A percentile compares a stretch with the other conserved stretches of the same genome.
phyloP scores from a whole-genome alignment of 1,140 invertebrate genomes.

The Drosophila pseudoobscura region DNA sequence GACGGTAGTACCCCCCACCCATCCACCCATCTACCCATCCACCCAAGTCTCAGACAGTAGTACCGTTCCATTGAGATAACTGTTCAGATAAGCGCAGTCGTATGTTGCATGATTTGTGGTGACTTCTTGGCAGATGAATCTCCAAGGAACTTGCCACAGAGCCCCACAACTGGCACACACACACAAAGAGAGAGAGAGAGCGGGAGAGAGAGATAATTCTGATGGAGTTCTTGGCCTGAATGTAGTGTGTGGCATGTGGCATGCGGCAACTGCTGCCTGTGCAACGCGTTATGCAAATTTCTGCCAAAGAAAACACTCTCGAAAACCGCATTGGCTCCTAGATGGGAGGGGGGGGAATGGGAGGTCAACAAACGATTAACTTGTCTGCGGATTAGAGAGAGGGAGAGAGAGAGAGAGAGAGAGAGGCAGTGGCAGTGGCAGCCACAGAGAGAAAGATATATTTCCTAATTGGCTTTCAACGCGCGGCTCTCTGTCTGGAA shows the following conservation, averaged over 20 bases:
- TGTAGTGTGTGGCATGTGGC: constrained; percentile 5
- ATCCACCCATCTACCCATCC: too few relatives aligned
- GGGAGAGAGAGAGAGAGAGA: constrained; percentile 18
- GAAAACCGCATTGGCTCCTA: constrained; percentile 34
- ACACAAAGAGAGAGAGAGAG: constrained; percentile 7
- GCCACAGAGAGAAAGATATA: constrained; percentile 30
- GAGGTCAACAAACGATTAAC: constrained; percentile 80
- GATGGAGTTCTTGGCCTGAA: constrained; percentile 41
- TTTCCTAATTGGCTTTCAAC: constrained; percentile 53
- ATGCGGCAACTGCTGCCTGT: constrained; percentile 18
- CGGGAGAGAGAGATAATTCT: constrained; percentile 15
- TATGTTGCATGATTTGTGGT: constrained; percentile 54
- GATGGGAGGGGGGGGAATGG: not conserved
- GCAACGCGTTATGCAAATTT: constrained; percentile 75
- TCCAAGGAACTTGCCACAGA: constrained; percentile 13
- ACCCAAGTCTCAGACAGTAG: not conserved
- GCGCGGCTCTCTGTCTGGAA: constrained; percentile 23
- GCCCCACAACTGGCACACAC: constrained; percentile 5
- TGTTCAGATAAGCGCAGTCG: constrained; percentile 44
- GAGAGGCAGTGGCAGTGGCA: constrained; percentile 5
- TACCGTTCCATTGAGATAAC: constrained; percentile 52
- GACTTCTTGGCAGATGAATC: constrained; percentile 41
- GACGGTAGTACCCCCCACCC: not conserved
- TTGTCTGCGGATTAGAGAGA: constrained; percentile 71
- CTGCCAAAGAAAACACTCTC: constrained; percentile 33